These are phyloP conservation scores for Sitobion miscanthi DNA, from an alignment of 1,140 invertebrate genomes.

Conservation along the genomic window DNA sequence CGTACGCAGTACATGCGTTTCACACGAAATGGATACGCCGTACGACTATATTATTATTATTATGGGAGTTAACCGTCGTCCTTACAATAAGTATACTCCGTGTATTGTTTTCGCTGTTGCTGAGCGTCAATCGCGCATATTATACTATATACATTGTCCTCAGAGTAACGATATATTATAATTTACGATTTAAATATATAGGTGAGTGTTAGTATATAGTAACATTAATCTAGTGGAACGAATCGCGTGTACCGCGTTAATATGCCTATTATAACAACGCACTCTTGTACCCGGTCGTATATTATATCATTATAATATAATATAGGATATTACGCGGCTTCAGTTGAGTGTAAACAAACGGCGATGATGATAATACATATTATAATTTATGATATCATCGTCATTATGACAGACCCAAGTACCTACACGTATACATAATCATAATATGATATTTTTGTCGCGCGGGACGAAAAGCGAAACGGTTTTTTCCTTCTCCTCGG, in stretches of 20 bases:
- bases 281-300: background rate
- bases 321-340: background rate
- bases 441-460: background rate
- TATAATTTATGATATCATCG: background rate
- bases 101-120: background rate
- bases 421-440: background rate
- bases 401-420: background rate
- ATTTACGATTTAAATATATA: background rate
- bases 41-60: too few species aligned
- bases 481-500: background rate
- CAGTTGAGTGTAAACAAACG: constrained; percentile 3
- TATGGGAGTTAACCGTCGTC: background rate
- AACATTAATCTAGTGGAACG: constrained; percentile 2
- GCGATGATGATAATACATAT: background rate
- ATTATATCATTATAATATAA: background rate
- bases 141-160: background rate
- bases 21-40: background rate
- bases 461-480: background rate
- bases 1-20: background rate
- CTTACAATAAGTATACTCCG: background rate
- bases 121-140: background rate
- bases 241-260: background rate
- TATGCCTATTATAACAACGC: background rate
- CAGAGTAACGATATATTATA: too few species aligned
- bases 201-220: background rate